Base-by-base conservation (phyloP, 2,888 invertebrate genomes). In the Craniophora ligustri region DNA sequence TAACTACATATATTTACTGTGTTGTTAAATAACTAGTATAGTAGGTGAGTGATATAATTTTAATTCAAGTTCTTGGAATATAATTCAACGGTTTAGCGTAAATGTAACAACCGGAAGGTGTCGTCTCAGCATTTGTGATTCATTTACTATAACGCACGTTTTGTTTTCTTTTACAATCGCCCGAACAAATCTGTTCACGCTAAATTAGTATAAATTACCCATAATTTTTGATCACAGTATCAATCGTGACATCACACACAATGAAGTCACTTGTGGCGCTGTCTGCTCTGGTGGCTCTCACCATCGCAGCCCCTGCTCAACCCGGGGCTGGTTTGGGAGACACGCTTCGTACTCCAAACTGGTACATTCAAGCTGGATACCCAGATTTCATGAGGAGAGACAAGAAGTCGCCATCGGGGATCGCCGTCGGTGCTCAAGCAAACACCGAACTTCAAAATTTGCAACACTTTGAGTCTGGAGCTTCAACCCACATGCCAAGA, bases 221-320 rank as follows among this genome's bases (percentile, higher is more conserved):
- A 55, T 44, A 46, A 63, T 46, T 26, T 62, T 64, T 58, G 45
- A 59, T 71, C 57, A 59, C 67, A 78, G 61, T 76, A 89, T 86
- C 89, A 91, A 76, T 82, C 76, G 57, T 68, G 67, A 39, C 67
- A 71, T 64, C 76, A 65, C 78, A 72, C 80, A 89, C 82, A 67
- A 92, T 92, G 92, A 90, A 89, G 89, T 86, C 84, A 72, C 67
- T 89, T 69, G 73, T 89, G 69, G 83, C 88, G 76, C 72, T 92
- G 57, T 83, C 82, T 68, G 84, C 86, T 74, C 65, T 91, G 74
- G 85, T 76, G 55, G 71, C 83, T 30, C 69, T 85, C 45, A 84
- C 83, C 72, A 57, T 82, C 38, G 86, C 91, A 53, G 88, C 88
- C 23, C 92, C 92, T 15, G 67, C 88, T 7, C 62, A 65, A 10